Base-by-base conservation (phyloP, 1,140 invertebrate species). In the Rhagoletis zephyria region DNA sequence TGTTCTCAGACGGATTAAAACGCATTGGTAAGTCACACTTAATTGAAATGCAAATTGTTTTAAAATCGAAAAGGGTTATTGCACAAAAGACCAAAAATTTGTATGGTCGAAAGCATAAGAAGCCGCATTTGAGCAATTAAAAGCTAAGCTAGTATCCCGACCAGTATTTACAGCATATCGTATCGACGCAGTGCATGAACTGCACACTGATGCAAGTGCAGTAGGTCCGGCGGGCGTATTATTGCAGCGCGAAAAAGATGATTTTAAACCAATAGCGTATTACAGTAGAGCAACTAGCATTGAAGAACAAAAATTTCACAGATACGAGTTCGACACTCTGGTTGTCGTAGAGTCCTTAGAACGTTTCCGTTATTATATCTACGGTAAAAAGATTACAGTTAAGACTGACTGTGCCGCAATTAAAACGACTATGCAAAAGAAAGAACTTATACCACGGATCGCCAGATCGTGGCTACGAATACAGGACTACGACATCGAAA, bases 171-270 rank as follows among this genome's bases (percentile, higher is more conserved):
- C 30, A 77, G 56, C 30, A 30, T 87, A 77, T 45, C 48, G 56
- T 30, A 56, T 87, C 9, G 48, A 42, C 40, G 70, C 67, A 40
- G 2, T 77, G n/a, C 87, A 85, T 59, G 42, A 93, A 51, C 77
- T 93, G n/a, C 90, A 92, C 88, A 91, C 90, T 0, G 92, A 93
- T 88, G 93, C 92, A 0, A 89, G 88, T 85, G 48, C 88, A 3
- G 63, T 86, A 0, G 90, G 90, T 0, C 12, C 91, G 0, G 92
- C 88, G 0, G 90, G 89, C 0, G 90, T 93, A 4, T 63, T 93
- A 4, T 77, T 93, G 2, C 91, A 92, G 87, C 45, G 56, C 3
- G 87, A 89, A 63, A 85, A 87, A 0, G 85, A 40, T 40, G 70
- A 85, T 9, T 85, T 87, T n/a, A 87, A 89, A 61, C 88, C 86